These are phyloP conservation scores for Clavelina lepadiformis DNA, from an alignment of 23 tunicate species.

Conservation along the genomic window DNA sequence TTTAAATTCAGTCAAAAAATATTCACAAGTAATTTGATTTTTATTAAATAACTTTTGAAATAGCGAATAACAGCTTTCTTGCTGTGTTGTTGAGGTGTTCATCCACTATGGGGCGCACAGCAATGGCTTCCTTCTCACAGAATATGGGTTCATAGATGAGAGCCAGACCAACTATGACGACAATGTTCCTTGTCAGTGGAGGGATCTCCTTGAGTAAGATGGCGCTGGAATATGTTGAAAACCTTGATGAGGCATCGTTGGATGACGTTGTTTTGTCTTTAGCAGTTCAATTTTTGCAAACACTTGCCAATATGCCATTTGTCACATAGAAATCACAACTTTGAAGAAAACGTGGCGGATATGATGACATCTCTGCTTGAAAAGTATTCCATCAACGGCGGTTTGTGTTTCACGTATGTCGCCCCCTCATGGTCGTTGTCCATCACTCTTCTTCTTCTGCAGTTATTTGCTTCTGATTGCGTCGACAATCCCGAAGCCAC, in stretches of 20 bases:
- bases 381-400: neutral
- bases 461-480: neutral
- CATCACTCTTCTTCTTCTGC: conserved; percentile 1
- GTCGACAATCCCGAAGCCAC: too few relatives aligned
- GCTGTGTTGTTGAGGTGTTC: conserved; percentile 40
- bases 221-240: too few relatives aligned
- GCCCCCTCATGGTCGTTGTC: conserved; percentile 30
- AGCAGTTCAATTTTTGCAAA: neutral
- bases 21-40: conserved; percentile 29
- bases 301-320: neutral
- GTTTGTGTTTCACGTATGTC: conserved; percentile 8
- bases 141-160: conserved; percentile 74
- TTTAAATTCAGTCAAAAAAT: conserved; percentile 8
- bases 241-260: too few relatives aligned
- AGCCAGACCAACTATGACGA: conserved; percentile 11
- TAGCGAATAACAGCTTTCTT: neutral
- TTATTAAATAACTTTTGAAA: neutral
- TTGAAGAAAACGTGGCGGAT: neutral
- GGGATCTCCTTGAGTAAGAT: neutral
- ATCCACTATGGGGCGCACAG: conserved; percentile 67
- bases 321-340: neutral
- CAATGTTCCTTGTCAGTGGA: neutral
- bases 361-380: neutral
- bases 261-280: neutral
- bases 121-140: conserved; percentile 32